These are phyloP conservation scores for Orientallactaga bullata DNA, from an alignment of 2,113 vertebrate genomes.

Conservation along the genomic window DNA sequence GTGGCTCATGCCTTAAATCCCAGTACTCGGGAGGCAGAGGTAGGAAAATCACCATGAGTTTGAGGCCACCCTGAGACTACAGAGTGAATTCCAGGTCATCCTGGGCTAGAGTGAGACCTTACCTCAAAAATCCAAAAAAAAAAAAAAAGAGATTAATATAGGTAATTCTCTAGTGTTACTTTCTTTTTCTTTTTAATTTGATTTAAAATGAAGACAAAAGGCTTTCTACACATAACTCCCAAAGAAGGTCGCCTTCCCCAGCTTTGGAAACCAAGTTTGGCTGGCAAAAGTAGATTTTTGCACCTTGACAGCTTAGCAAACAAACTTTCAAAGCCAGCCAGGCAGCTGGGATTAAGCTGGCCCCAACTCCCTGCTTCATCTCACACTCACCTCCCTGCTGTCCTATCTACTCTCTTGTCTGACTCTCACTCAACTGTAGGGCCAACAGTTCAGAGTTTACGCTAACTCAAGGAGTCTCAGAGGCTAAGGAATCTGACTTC, in stretches of 20 bases:
- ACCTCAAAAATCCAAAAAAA: too few relatives aligned
- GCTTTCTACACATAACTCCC: neutral
- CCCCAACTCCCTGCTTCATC: neutral
- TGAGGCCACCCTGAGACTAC: too few relatives aligned
- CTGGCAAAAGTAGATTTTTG: neutral
- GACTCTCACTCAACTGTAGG: conserved; percentile 17
- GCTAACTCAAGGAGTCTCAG: neutral
- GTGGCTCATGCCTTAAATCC: too few relatives aligned
- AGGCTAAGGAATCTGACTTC: neutral
- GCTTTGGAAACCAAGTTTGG: conserved; percentile 21
- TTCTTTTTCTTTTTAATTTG: conserved; percentile 34
- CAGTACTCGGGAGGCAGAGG: too few relatives aligned
- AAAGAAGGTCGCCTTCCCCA: neutral
- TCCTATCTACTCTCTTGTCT: neutral
- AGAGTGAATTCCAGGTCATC: too few relatives aligned
- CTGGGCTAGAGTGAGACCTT: too few relatives aligned
- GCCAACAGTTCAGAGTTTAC: conserved; percentile 27
- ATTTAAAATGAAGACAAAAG: conserved; percentile 48
- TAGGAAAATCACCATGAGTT: too few relatives aligned
- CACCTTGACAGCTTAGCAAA: neutral
- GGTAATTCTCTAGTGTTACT: neutral
- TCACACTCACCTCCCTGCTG: neutral
- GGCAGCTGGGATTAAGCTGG: neutral
- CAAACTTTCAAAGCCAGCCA: neutral
- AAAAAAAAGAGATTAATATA: too few relatives aligned